Evolutionary conservation across 2,888 invertebrate species (phyloP), one percentile per base, ranked within the genome.

Genomic region (Pharmacophagus antenor): DNA sequence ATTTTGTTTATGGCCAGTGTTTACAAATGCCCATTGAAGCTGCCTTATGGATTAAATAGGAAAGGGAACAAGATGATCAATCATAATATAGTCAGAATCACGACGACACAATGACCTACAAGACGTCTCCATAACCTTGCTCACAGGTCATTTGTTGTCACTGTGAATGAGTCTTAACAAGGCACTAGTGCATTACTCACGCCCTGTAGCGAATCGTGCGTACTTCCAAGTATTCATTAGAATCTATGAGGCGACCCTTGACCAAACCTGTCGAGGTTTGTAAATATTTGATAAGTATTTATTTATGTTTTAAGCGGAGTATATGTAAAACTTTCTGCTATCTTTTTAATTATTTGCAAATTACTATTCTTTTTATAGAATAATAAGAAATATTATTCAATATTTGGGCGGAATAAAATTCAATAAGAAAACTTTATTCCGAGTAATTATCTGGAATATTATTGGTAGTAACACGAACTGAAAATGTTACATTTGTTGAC

Each of bases 181-280:
- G 61, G 20, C 46, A 48, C 20, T 31, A 49, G 56, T 41, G 37
- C 58, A 60, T 47, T 56, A 61, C 51, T 53, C 60, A 58, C 56
- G 63, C 63, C 56, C 58, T 63, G 53, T 61, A 23, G 62, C 51
- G 47, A 63, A 62, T 65, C 64, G 66, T 66, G 66, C 62, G 65
- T 67, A 54, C 56, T 54, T 51, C 56, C 56, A 56, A 52, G 61
- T 46, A 37, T 56, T 51, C 47, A 58, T 54, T 52, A 52, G 56
- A 62, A 62, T 61, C 61, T 65, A 63, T 60, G 58, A 54, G 54
- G 10, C 10, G 59, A 69, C 65, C 69, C 65, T 44, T 67, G 67
- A 62, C 58, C 66, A 50, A 27, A 49, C 31, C 60, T 56, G 44
- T 31, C 55, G 56, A 62, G n/a, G 64, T 62, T 56, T 56, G 61